Conservation (phyloP, 2,888 invertebrate genomes). For the Thymelicus acteon region DNA sequence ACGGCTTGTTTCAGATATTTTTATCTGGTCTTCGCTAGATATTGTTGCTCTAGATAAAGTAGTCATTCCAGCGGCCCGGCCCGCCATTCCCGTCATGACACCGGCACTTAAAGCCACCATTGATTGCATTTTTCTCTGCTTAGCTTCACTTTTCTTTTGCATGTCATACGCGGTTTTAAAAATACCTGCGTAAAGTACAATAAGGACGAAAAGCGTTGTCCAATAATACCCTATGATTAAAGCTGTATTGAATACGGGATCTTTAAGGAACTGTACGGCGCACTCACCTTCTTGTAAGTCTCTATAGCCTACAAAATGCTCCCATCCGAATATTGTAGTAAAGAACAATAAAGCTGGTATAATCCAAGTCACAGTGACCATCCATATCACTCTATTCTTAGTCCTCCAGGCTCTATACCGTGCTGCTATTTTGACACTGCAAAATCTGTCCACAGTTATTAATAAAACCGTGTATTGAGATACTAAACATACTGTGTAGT, state of each 20-base stretch:
- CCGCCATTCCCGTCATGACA: slow-evolving; percentile 96
- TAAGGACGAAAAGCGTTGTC: slow-evolving; percentile 97
- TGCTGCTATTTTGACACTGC: slow-evolving; percentile 99
- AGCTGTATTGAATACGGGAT: slow-evolving; percentile 98
- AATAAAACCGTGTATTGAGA: slow-evolving; percentile 99
- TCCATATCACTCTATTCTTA: slow-evolving; percentile 95
- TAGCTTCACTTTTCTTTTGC: slow-evolving; percentile 98
- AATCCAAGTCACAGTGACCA: slow-evolving; percentile 98
- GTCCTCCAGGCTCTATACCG: slow-evolving; percentile 98
- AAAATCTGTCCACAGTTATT: slow-evolving; percentile 99
- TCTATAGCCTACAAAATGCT: slow-evolving; percentile 97
- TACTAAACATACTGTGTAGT: slow-evolving; percentile 99
- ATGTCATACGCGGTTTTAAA: slow-evolving; percentile 98
- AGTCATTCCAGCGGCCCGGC: slow-evolving; percentile 93
- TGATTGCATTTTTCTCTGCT: slow-evolving; percentile 97
- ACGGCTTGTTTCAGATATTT: slow-evolving; percentile 71
- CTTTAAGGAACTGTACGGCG: slow-evolving; percentile 98
- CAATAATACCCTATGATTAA: slow-evolving; percentile 98
- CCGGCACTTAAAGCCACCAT: slow-evolving; percentile 96
- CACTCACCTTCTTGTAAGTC: slow-evolving; percentile 95
- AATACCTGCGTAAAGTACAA: slow-evolving; percentile 98
- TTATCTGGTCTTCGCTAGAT: slow-evolving; percentile 89
- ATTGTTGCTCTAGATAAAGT: slow-evolving; percentile 91
- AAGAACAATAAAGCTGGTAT: slow-evolving; percentile 98
- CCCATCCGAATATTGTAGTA: slow-evolving; percentile 99